Evolutionary conservation across 2,113 vertebrate species (phyloP), one percentile per base, ranked within the genome.

Genomic region (Felis chaus): DNA sequence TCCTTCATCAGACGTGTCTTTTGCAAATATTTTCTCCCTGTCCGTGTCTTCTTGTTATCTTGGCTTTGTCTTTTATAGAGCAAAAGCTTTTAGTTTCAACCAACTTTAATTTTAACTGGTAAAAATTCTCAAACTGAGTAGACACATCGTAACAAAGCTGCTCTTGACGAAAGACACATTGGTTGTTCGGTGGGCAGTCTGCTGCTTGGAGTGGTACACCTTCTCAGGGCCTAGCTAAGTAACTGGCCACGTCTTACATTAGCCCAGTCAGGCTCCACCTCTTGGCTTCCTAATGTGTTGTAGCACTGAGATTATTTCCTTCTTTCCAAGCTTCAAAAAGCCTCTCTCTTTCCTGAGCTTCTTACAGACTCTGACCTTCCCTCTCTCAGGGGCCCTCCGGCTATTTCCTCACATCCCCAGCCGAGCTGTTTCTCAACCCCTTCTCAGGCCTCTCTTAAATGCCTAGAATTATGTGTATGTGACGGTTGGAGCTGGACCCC

Each of bases 41-140:
- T 19, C 21, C 71, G 15, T 94, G 48, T 16, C 33, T 92, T 71
- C 68, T 61, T 48, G 15, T 74, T 92, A 41, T 93, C 63, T 94
- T 80, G 84, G 55, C n/a, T 63, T 69, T 91, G 50, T 79, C 71
- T 91, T 95, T 63, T 27, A 61, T 6, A 91, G 61, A 63, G 14
- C 27, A 33, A 5, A 65, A 63, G 21, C 63, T 94, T 73, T n/a
- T 25, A 74, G 41, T 50, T 79, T 83, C 61, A 89, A 5, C 66
- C 94, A 93, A 27, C 63, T 81, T 95, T 87, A 90, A 93, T 55
- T 97, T 73, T 55, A 94, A 31, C 61, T 41, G 61, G 36, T 78
- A 83, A 88, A 87, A 71, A 55, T 78, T 94, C 57, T 95, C 55
- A 57, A 15, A 90, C 61, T 48, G 61, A 82, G 65, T 84, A 74